Evolutionary conservation across 1,140 invertebrate genomes (phyloP).

Genomic region (Drosophila funebris): DNA sequence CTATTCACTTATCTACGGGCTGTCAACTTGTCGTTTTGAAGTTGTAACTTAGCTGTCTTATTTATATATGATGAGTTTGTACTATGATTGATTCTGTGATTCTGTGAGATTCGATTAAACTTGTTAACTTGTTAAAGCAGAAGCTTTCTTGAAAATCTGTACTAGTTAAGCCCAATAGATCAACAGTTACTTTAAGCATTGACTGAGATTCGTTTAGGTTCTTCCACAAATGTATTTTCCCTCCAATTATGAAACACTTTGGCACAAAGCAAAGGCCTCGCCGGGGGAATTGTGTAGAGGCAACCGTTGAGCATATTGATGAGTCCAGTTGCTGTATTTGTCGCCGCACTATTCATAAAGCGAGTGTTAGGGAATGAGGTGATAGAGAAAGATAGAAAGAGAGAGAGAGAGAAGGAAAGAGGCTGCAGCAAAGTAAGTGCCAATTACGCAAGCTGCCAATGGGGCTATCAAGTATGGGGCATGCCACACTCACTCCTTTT

Average conservation of each 20-base stretch:
- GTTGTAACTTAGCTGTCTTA: too few species aligned
- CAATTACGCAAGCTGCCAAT: conserved; percentile 67
- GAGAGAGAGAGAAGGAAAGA: neutral
- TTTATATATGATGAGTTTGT: too few species aligned
- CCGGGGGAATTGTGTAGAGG: neutral
- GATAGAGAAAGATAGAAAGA: neutral
- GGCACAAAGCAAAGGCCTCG: neutral
- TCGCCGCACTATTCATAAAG: conserved; percentile 11
- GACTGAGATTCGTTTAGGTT: neutral
- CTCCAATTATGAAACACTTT: conserved; percentile 15
- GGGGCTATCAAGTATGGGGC: conserved; percentile 25
- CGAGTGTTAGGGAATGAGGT: neutral
- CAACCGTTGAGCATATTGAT: conserved; percentile 46
- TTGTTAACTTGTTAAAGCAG: too few species aligned
- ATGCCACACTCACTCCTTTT: neutral
- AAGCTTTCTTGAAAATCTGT: neutral
- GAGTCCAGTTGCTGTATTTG: conserved; percentile 22
- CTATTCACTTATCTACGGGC: too few species aligned
- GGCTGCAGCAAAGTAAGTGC: conserved; percentile 43
- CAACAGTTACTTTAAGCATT: neutral
- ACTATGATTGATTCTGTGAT: too few species aligned
- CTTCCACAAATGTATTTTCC: neutral
- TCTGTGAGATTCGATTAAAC: too few species aligned
- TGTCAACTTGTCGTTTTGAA: too few species aligned
- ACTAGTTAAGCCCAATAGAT: neutral